A percentile compares a stretch with the other conserved stretches of the same genome.
These are phyloP conservation scores for Drosophila rhopaloa DNA, from an alignment of 1,140 invertebrate genomes.

Conservation along the genomic window DNA sequence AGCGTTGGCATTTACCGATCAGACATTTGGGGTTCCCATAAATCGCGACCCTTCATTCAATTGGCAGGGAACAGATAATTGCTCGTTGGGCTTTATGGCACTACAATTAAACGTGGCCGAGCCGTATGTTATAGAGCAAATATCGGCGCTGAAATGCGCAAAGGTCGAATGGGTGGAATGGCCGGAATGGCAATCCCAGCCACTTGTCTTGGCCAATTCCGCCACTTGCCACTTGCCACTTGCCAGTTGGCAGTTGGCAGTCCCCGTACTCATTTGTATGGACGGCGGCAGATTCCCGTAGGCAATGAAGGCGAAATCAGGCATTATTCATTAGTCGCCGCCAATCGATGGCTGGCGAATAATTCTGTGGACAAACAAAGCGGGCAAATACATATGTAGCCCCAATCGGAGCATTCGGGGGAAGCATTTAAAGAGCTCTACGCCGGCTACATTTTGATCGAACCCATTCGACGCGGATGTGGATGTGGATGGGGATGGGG, in stretches of 20 bases:
- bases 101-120: conserved; percentile 41
- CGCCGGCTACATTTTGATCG: conserved; percentile 72
- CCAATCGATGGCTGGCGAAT: conserved; percentile 53
- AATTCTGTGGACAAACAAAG: conserved; percentile 63
- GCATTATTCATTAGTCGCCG: conserved; percentile 75
- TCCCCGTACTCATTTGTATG: conserved; percentile 60
- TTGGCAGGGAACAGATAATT: conserved; percentile 45
- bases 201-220: conserved; percentile 30
- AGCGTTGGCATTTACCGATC: conserved; percentile 6
- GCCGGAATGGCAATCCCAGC: conserved; percentile 11
- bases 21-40: conserved; percentile 11
- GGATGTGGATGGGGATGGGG: too few relatives aligned
- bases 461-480: conserved; percentile 60
- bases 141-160: conserved; percentile 28
- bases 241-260: background rate
- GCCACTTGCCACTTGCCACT: background rate
- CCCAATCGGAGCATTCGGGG: background rate
- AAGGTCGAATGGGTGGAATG: background rate
- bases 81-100: conserved; percentile 53
- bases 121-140: conserved; percentile 12
- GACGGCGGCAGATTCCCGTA: conserved; percentile 29
- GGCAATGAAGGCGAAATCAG: conserved; percentile 67
- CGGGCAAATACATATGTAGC: conserved; percentile 10
- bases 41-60: conserved; percentile 31
- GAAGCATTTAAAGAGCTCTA: conserved; percentile 70